These are phyloP conservation scores for Scytalopus superciliaris DNA, from an alignment of 2,113 vertebrate genomes.

Conservation along the genomic window DNA sequence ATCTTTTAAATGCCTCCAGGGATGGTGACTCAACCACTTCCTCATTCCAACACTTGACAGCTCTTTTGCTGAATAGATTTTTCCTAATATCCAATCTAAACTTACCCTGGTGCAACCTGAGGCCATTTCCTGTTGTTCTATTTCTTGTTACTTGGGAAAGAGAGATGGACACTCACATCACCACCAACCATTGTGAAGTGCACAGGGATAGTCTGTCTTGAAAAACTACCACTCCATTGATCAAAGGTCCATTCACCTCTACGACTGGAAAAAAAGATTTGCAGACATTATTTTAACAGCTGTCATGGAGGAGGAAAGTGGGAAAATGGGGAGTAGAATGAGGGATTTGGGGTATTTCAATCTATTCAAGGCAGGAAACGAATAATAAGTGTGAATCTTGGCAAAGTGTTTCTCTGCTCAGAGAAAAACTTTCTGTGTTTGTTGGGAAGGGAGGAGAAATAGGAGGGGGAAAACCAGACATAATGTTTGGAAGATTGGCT, in stretches of 20 bases:
- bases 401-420: neutral
- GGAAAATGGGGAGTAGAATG: neutral
- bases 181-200: neutral
- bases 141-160: neutral
- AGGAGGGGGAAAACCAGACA: neutral
- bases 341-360: neutral
- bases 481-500: neutral
- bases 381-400: neutral
- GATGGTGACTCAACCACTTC: neutral
- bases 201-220: neutral
- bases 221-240: neutral
- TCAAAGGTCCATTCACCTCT: neutral
- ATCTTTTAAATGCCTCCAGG: neutral
- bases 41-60: neutral
- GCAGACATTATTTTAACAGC: neutral
- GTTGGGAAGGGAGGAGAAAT: neutral
- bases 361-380: neutral
- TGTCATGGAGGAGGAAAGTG: neutral
- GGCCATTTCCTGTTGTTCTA: neutral
- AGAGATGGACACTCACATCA: neutral
- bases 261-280: neutral
- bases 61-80: neutral
- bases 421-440: neutral
- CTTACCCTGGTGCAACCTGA: neutral
- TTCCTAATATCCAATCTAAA: neutral